Percentiles rank a stretch among this genome's conserved stretches.
Conservation (phyloP, 2,888 invertebrate genomes). For the Cremastinae sp. region DNA sequence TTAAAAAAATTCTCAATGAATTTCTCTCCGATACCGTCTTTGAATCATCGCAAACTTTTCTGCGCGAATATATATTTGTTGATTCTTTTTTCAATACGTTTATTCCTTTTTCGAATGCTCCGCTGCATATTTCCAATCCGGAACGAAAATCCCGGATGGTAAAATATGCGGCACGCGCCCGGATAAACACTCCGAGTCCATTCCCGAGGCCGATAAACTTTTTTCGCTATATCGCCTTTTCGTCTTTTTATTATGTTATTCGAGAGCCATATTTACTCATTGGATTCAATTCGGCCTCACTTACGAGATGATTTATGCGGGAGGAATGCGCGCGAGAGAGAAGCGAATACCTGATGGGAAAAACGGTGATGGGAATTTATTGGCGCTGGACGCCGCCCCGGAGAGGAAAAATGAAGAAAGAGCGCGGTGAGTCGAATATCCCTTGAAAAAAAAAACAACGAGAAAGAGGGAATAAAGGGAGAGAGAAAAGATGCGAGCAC, state of each 20-base stretch:
- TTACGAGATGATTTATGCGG: conserved; percentile 76
- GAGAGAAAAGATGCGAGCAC: no score
- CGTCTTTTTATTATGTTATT: conserved; percentile 69
- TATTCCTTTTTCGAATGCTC: no score
- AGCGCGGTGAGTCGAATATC: conserved; percentile 6
- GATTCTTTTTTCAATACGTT: not conserved
- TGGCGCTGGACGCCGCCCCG: conserved; percentile 71
- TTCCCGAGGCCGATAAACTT: not conserved
- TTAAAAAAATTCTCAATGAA: conserved; percentile 43
- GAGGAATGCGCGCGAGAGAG: conserved; percentile 55
- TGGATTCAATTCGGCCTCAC: conserved; percentile 79
- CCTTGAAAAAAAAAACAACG: conserved; percentile 36
- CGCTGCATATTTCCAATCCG: no score
- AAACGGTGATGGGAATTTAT: conserved; percentile 77
- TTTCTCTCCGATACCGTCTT: not conserved
- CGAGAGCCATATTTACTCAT: conserved; percentile 79
- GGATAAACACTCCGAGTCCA: not conserved
- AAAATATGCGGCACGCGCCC: not conserved
- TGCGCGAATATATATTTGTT: not conserved
- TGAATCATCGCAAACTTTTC: not conserved
- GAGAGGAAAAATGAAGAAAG: conserved; percentile 57
- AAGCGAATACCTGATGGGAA: conserved; percentile 70
- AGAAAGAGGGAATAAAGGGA: conserved; percentile 56
- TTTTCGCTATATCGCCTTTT: not conserved
- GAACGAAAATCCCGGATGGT: not conserved